Conservation (phyloP, 2,797 vertebrate genomes). For the Sebastes miniatus region DNA sequence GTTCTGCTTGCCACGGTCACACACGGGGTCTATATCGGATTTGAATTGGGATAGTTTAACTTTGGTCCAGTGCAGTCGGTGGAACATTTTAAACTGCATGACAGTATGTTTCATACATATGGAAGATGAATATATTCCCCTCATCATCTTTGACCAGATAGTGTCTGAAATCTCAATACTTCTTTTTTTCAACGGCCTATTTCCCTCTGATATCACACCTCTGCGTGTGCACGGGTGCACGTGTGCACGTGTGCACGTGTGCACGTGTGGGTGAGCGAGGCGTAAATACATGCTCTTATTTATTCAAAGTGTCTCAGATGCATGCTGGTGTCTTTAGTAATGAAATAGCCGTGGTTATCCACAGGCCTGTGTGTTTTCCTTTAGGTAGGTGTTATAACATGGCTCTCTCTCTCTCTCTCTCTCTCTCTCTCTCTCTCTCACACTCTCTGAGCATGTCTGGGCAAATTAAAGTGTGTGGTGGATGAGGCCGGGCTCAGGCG, state of each 20-base stretch:
- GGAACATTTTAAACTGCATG: too few relatives aligned
- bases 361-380: neutral
- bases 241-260: neutral
- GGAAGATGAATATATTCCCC: too few relatives aligned
- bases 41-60: too few relatives aligned
- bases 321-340: neutral
- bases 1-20: too few relatives aligned
- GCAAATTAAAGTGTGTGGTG: conserved; percentile 41
- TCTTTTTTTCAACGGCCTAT: too few relatives aligned
- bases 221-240: neutral
- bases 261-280: neutral
- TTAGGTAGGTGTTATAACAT: neutral
- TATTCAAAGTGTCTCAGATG: conserved; percentile 9
- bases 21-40: too few relatives aligned
- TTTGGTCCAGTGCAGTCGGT: too few relatives aligned
- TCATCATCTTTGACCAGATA: too few relatives aligned
- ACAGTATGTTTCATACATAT: too few relatives aligned
- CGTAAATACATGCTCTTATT: conserved; percentile 2
- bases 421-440: neutral
- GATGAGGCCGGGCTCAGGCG: conserved; percentile 20
- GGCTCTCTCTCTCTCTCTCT: neutral
- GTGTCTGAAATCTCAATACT: too few relatives aligned
- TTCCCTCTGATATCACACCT: conserved; percentile 7
- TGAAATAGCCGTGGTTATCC: neutral
- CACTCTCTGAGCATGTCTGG: conserved; percentile 6